Conservation (phyloP, 2,113 vertebrate genomes). For the Indicator indicator region DNA sequence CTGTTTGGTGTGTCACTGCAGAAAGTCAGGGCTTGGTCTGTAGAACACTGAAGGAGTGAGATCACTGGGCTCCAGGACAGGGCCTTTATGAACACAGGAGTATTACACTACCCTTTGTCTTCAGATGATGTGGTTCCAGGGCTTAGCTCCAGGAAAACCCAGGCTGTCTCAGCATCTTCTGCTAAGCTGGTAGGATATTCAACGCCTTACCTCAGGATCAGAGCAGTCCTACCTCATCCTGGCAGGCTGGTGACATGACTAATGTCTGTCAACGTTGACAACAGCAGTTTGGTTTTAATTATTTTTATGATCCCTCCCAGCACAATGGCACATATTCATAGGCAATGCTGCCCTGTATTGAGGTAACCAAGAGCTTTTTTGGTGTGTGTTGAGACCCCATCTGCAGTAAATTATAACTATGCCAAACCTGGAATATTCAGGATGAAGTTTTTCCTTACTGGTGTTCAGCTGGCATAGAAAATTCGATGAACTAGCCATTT, state of each 20-base stretch:
- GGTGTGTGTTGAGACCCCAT: not conserved
- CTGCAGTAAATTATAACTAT: not conserved
- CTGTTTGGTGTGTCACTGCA: not conserved
- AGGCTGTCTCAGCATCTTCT: conserved; percentile 7
- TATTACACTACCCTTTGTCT: not conserved
- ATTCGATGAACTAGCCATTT: not conserved
- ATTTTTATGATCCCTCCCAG: not conserved
- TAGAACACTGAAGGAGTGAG: not conserved
- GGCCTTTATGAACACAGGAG: not conserved
- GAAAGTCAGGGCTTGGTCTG: not conserved
- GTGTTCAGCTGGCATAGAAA: not conserved
- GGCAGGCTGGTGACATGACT: not conserved
- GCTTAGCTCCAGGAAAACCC: not conserved
- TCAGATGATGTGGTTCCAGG: not conserved
- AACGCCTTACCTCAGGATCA: not conserved
- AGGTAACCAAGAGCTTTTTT: not conserved
- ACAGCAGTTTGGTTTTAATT: not conserved
- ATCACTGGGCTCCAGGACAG: not conserved
- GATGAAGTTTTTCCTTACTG: not conserved
- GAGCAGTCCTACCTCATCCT: not conserved
- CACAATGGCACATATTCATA: not conserved
- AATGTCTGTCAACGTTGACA: not conserved
- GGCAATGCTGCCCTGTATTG: not conserved
- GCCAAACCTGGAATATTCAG: not conserved
- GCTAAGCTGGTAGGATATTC: not conserved